These are phyloP conservation scores for Cybosia mesomella DNA, from an alignment of 2,888 invertebrate species.

Conservation along the genomic window DNA sequence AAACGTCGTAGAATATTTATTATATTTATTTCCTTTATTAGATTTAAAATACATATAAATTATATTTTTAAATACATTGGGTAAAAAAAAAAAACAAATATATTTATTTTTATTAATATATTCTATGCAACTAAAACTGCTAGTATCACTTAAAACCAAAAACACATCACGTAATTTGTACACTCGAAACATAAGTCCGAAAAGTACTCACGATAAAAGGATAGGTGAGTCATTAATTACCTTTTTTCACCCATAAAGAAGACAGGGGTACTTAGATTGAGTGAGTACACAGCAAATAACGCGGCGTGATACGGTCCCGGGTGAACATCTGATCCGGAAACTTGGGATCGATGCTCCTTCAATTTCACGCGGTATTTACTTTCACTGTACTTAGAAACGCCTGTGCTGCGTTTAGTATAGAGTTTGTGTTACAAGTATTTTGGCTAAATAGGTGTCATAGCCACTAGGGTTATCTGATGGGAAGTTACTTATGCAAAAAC, in stretches of 20 bases:
- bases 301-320: conserved; percentile 44
- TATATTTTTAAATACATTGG: too few species aligned
- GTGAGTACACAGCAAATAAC: conserved; percentile 48
- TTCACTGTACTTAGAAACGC: conserved; percentile 59
- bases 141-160: background rate
- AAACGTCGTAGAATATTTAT: too few species aligned
- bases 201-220: conserved; percentile 14
- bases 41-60: too few species aligned
- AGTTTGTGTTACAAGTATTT: background rate
- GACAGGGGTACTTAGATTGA: conserved; percentile 43
- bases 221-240: conserved; percentile 24
- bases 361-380: conserved; percentile 77
- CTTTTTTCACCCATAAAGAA: conserved; percentile 20
- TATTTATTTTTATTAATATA: too few species aligned
- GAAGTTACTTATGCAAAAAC: too few species aligned
- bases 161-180: background rate
- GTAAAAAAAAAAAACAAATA: too few species aligned
- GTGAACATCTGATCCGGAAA: conserved; percentile 55
- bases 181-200: background rate
- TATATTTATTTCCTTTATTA: too few species aligned
- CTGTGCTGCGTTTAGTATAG: conserved; percentile 46
- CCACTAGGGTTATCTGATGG: too few species aligned
- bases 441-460: background rate
- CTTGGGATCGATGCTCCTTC: conserved; percentile 66
- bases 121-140: too few species aligned